Base-by-base conservation (phyloP, 2,888 invertebrate genomes). In the Thelaira solivaga region DNA sequence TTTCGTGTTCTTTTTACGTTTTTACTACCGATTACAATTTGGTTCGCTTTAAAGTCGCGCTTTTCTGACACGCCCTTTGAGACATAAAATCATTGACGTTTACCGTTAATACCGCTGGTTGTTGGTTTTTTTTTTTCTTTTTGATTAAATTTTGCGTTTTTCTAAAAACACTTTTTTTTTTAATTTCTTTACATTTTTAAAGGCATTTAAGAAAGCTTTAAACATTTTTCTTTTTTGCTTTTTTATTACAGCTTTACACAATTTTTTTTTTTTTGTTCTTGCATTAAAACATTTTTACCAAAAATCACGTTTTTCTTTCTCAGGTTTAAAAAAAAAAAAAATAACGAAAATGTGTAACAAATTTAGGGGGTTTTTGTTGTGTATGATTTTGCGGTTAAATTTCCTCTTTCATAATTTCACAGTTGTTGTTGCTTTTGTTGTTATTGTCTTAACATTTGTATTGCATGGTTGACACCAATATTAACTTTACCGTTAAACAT, bases 41-140 rank as follows among this genome's bases (percentile, higher is more conserved):
- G 31, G 20, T 45, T 64, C 64, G 68, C 26, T 61, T 62, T 64
- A 69, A 69, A 49, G 39, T 61, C 64, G 72, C 76, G 71, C 65
- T 72, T 55, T 61, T 61, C 64, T 47, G 78, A 53, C 74, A 71
- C 78, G 78, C 69, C 69, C 47, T 74, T 65, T 65, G 45, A 65
- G 41, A 61, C 20, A 57, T 29, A 64, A 29, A 29, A 64, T 64
- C 36, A 55, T 62, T 62, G 36, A 11, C 11, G n/a, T 39, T 57
- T 47, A 36, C 29, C 13, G 47, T 22, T 36, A 29, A 45, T 36
- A 53, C 62, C 71, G 62, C 18, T 24, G 24, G 20, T 18, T 13
- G 22, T 43, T 34, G 2, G 13, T 55, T 39, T 39, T 5, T 10
- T 13, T 13, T 39, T 39, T 55, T 18, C 6, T 4, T 8, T 53